phyloP scores from a whole-genome alignment of 1,140 invertebrate genomes.

The Drosophila mojavensis region DNA sequence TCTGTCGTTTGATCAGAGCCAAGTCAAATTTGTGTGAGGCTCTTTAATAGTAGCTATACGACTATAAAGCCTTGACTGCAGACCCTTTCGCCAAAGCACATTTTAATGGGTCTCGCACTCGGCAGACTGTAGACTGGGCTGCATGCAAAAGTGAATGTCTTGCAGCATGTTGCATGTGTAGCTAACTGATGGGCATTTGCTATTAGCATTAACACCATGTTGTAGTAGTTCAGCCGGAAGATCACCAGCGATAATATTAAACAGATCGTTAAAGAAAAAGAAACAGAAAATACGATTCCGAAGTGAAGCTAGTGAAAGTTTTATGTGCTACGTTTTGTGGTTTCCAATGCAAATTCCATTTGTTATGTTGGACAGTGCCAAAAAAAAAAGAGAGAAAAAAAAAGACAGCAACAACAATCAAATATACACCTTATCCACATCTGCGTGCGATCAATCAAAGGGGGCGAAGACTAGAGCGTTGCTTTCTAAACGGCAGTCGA shows the following conservation, averaged over 20 bases:
- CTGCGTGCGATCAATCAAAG: conserved; percentile 60
- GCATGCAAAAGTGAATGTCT: conserved; percentile 58
- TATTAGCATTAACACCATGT: conserved; percentile 31
- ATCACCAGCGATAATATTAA: conserved; percentile 21
- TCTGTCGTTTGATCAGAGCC: conserved; percentile 4
- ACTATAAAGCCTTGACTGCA: background rate
- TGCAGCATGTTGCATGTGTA: conserved; percentile 38
- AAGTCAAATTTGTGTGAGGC: conserved; percentile 3
- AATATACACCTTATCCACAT: conserved; percentile 21
- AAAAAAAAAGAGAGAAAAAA: conserved; percentile 15
- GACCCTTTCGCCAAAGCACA: conserved; percentile 35
- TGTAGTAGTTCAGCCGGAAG: conserved; percentile 14
- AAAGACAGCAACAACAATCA: background rate
- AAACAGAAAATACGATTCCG: conserved; percentile 8
- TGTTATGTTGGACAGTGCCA: conserved; percentile 49
- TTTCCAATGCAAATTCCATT: conserved; percentile 69
- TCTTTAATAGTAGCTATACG: conserved; percentile 5
- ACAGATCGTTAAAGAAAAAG: conserved; percentile 10
- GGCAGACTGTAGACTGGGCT: background rate
- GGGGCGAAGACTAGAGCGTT: conserved; percentile 10
- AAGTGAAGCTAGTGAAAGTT: conserved; percentile 56
- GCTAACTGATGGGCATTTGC: conserved; percentile 12
- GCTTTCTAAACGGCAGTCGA: conserved; percentile 64
- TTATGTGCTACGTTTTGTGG: conserved; percentile 33
- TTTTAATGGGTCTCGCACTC: conserved; percentile 23